Conservation (phyloP, 2,888 invertebrate species). For the Parascotia fuliginaria region DNA sequence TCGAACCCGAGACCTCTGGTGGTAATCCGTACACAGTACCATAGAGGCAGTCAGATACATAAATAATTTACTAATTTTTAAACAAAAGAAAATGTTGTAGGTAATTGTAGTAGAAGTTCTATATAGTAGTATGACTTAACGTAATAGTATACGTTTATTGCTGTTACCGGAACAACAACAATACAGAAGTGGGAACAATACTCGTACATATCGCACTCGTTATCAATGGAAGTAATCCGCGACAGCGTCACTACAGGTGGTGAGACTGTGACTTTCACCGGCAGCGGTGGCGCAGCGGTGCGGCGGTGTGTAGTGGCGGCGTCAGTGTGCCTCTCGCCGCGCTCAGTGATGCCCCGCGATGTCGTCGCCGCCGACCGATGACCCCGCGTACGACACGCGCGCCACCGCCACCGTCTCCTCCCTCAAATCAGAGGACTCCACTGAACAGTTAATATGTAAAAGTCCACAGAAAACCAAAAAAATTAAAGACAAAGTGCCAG, state of each 20-base stretch:
- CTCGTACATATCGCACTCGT: slow-evolving; percentile 9
- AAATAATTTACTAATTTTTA: too few species aligned
- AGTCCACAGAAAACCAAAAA: slow-evolving; percentile 71
- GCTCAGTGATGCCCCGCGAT: slow-evolving; percentile 46
- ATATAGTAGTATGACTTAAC: neutral
- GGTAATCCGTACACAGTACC: too few species aligned
- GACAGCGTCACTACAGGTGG: slow-evolving; percentile 41
- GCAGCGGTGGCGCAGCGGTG: slow-evolving; percentile 26
- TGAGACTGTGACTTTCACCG: slow-evolving; percentile 42
- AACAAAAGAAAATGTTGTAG: neutral
- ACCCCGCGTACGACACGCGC: slow-evolving; percentile 52
- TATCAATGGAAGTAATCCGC: slow-evolving; percentile 37
- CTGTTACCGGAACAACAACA: neutral
- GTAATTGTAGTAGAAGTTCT: neutral
- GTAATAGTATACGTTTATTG: neutral
- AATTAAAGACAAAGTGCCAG: too few species aligned
- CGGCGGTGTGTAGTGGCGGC: slow-evolving; percentile 20
- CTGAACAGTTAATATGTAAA: slow-evolving; percentile 86
- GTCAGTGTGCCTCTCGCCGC: slow-evolving; percentile 42
- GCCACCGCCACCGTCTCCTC: slow-evolving; percentile 77
- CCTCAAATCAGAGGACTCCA: slow-evolving; percentile 83
- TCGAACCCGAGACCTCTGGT: too few species aligned
- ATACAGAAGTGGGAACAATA: neutral
- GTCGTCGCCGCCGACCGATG: slow-evolving; percentile 49
- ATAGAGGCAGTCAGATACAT: too few species aligned